These are phyloP conservation scores for Donacobius atricapilla DNA, from an alignment of 2,113 vertebrate genomes.

Conservation along the genomic window DNA sequence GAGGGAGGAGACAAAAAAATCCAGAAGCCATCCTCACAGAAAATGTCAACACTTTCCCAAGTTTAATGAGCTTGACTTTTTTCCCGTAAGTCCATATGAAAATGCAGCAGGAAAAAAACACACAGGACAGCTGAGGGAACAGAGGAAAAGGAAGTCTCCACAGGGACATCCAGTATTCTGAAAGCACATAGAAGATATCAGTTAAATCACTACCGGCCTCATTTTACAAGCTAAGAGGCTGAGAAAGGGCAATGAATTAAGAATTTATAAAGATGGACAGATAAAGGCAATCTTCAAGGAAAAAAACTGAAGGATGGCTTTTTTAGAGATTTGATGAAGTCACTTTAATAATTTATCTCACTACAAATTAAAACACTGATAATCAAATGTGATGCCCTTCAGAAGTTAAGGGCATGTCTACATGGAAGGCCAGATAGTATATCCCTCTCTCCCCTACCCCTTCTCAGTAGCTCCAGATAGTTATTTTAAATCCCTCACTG, in stretches of 20 bases:
- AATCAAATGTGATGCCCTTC: constrained; percentile 36
- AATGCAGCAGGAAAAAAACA: not conserved
- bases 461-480: not conserved
- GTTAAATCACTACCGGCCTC: constrained; percentile 36
- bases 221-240: constrained; percentile 52
- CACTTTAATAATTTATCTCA: constrained; percentile 56
- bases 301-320: not conserved
- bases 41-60: not conserved
- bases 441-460: not conserved
- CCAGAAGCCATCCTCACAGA: not conserved
- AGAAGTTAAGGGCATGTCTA: constrained; percentile 2
- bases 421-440: not conserved
- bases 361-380: not conserved
- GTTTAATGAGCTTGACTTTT: not conserved
- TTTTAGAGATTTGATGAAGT: constrained; percentile 36
- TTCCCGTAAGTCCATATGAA: not conserved
- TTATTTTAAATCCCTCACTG: not conserved
- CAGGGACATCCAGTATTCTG: not conserved
- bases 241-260: constrained; percentile 65
- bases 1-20: not conserved
- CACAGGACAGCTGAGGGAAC: not conserved
- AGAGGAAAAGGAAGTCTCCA: not conserved
- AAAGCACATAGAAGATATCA: not conserved
- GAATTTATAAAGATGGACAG: constrained; percentile 52
- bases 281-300: constrained; percentile 17